phyloP scores from a whole-genome alignment of 2,113 vertebrate species.

The Brachionichthys hirsutus region DNA sequence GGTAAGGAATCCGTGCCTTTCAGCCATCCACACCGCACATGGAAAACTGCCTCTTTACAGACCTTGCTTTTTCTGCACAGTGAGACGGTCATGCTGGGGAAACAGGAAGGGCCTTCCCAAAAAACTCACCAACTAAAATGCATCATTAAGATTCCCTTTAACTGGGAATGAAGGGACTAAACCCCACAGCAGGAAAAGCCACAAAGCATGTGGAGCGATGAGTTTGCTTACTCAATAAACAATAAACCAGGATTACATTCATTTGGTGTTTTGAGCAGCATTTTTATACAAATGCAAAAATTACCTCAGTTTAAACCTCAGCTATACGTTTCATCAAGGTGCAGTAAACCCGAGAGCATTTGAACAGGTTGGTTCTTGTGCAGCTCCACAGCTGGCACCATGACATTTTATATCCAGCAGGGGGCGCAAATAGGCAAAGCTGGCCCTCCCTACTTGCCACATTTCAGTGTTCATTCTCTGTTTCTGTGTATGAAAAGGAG shows the following conservation, averaged over 20 bases:
- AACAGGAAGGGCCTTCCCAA: too few relatives aligned
- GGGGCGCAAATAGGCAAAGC: constrained; percentile 51
- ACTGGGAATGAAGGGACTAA: too few relatives aligned
- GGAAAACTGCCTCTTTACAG: too few relatives aligned
- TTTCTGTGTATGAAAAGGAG: constrained; percentile 11
- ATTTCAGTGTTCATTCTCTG: constrained; percentile 11
- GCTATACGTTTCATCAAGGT: neutral
- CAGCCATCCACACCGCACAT: too few relatives aligned
- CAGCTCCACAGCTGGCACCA: constrained; percentile 15
- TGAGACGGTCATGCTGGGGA: too few relatives aligned
- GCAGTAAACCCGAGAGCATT: neutral
- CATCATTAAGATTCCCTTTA: too few relatives aligned
- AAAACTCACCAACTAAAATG: too few relatives aligned
- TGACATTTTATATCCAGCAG: constrained; percentile 60
- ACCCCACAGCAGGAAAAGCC: too few relatives aligned
- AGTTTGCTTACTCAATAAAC: neutral
- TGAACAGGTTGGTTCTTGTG: neutral
- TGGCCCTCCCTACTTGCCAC: constrained; percentile 3
- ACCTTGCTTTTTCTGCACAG: too few relatives aligned
- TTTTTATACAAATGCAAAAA: neutral
- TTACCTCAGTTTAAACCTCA: neutral
- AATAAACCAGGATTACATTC: neutral
- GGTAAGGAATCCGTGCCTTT: too few relatives aligned
- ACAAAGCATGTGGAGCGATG: neutral
- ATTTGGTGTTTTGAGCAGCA: neutral